A percentile compares a stretch with the other conserved stretches of the same genome.
Evolutionary conservation across 2,888 invertebrate species (phyloP).

Genomic region (Aleiodes leptofemur): DNA sequence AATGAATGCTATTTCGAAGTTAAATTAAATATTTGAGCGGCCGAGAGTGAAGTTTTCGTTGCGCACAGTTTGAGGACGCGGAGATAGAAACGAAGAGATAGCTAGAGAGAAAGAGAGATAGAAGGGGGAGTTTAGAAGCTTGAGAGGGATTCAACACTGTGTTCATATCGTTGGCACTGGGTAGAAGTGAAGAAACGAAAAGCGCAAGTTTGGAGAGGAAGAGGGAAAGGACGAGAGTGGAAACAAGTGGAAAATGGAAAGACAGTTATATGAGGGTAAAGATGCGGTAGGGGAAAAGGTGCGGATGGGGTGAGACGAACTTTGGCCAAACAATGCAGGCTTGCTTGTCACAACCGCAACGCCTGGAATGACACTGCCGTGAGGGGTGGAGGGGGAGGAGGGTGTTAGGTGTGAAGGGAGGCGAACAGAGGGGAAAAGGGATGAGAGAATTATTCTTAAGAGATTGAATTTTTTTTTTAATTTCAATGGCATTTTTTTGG

Average conservation of each 20-base stretch:
- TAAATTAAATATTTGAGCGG: conserved; percentile 61
- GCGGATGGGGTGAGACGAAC: conserved; percentile 33
- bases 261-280: too few relatives aligned
- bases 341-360: conserved; percentile 45
- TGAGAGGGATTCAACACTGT: conserved; percentile 7
- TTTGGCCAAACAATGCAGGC: conserved; percentile 51
- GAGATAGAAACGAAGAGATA: background rate
- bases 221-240: conserved; percentile 24
- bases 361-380: background rate
- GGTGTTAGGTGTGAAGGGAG: background rate
- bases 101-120: too few relatives aligned
- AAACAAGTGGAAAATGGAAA: conserved; percentile 41
- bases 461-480: too few relatives aligned
- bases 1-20: conserved; percentile 60
- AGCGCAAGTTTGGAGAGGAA: conserved; percentile 11
- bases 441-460: background rate
- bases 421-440: background rate
- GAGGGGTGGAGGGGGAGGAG: background rate
- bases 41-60: conserved; percentile 42
- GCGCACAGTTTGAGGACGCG: conserved; percentile 20
- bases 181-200: conserved; percentile 26
- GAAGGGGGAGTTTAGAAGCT: background rate
- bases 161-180: background rate
- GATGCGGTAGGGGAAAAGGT: conserved; percentile 20
- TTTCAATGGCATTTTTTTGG: too few relatives aligned